Evolutionary conservation across 2,888 invertebrate genomes (phyloP), one percentile per base, ranked within the genome.

Genomic region (Panzeria rudis): DNA sequence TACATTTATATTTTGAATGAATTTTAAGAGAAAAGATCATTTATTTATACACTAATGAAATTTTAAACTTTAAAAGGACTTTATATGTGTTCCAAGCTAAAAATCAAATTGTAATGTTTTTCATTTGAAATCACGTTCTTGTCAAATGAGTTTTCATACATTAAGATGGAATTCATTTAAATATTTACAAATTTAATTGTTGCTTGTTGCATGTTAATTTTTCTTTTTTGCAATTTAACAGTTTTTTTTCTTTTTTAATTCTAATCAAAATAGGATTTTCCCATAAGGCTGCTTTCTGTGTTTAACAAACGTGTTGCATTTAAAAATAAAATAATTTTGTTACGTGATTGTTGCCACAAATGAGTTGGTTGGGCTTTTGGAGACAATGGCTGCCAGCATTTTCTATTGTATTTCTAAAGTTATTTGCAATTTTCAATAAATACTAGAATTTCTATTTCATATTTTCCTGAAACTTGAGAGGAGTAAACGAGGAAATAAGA

Each of bases 281-380:
- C 59, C 84, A 76, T 35, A 61, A 72, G 84, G 64, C 69, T 61
- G 61, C 20, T 44, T 71, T 71, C 0, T 62, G 41, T 59, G 32
- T 71, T 84, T 59, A 62, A 64, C 35, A 61, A 66, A 84, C 76
- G 80, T 76, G 76, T 66, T 80, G 84, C 64, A 72, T 80, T 84
- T 79, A 80, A 76, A 79, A 79, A 66, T 76, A 59, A 69, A 76
- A 75, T 20, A 66, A 68, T 62, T 56, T 68, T 59, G 64, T 44
- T 76, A 84, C 84, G 84, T 84, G 84, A 80, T 72, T 76, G 71
- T 66, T 50, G 69, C 35, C 52, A 52, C 80, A 76, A 84, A 64
- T 69, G 71, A 52, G 66, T 20, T 66, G 66, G 66, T 20, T 66
- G 66, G 52, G 52, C 66, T 68, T 50, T 66, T 62, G 20, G 15